Evolutionary conservation across 2,888 invertebrate species (phyloP), one percentile per base, ranked within the genome.

Genomic region (Tenthredo scrophulariae): DNA sequence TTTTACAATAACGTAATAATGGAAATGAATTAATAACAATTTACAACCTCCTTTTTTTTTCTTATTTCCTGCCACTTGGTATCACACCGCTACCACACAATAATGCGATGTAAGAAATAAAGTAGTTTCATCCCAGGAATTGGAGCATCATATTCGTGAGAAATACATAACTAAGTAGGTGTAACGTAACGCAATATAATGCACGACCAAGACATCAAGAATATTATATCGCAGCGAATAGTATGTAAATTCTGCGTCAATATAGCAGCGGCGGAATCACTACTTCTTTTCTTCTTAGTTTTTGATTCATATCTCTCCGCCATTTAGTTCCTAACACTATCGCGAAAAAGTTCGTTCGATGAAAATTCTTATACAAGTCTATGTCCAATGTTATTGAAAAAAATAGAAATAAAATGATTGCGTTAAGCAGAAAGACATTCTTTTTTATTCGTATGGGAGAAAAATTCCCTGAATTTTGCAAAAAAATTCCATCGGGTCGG

Each of bases 121-220:
- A 10, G 22, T 33, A 6, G 10, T 58, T 50, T 77, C n/a, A 80
- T 58, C 40, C 15, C 4, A 62, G 80, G 62, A 80, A 80, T 58
- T 80, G 80, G 80, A 80, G 80, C 80, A 50, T 77, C 46, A 10
- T 74, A 77, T 50, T 77, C 50, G 37, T 46, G 77, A 77, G 77
- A 46, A 18, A 50, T 77, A 54, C 50, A 33, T 77, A 62, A n/a
- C 37, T 40, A 80, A 13, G 62, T 26, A 46, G 77, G 54, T 54
- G 77, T 77, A 40, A 77, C 77, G 77, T 77, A 46, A 29, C 29
- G 26, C 26, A 77, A 50, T 26, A 77, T n/a, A n/a, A n/a, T 50
- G 26, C 40, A 18, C 29, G 43, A 40, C 26, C 74, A 74, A 1
- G 26, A 37, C 6, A 74, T 74, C 29, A 26, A 43, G n/a, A 74